A percentile compares a stretch with the other conserved stretches of the same genome.
Conservation (phyloP, 2,113 vertebrate genomes). For the Corythornis cristatus region DNA sequence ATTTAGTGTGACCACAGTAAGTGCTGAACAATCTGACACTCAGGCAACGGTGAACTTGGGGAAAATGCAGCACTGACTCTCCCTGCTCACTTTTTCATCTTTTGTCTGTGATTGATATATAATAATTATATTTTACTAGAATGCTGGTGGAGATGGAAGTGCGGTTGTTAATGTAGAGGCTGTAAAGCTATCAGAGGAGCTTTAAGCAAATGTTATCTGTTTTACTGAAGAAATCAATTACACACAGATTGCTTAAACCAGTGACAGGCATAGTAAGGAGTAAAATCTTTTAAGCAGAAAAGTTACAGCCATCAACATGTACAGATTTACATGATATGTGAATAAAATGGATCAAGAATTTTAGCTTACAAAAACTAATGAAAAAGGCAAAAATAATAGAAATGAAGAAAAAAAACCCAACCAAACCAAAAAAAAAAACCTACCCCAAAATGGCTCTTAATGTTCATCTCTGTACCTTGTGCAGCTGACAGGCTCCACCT, state of each 20-base stretch:
- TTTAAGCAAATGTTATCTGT: conserved; percentile 83
- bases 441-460: not conserved
- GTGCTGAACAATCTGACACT: not conserved
- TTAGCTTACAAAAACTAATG: conserved; percentile 39
- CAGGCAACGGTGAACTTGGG: not conserved
- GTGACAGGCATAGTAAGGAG: conserved; percentile 76
- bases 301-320: conserved; percentile 70
- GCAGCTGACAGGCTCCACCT: not conserved
- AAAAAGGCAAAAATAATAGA: conserved; percentile 36
- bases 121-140: conserved; percentile 79
- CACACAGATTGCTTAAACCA: conserved; percentile 75
- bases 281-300: conserved; percentile 78
- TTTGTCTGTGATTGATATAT: conserved; percentile 68
- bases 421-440: not conserved
- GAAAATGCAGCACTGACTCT: conserved; percentile 30
- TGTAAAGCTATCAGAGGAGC: conserved; percentile 79
- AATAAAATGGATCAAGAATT: conserved; percentile 67
- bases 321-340: conserved; percentile 71
- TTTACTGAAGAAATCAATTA: conserved; percentile 83
- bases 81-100: not conserved
- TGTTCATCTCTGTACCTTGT: not conserved
- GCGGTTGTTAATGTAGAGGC: conserved; percentile 74
- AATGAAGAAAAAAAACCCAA: not conserved
- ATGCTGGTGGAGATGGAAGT: conserved; percentile 72
- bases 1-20: not conserved